Percentiles rank a stretch among this genome's conserved stretches.
Evolutionary conservation across 2,113 vertebrate genomes (phyloP).

Genomic region (Oncorhynchus nerka): DNA sequence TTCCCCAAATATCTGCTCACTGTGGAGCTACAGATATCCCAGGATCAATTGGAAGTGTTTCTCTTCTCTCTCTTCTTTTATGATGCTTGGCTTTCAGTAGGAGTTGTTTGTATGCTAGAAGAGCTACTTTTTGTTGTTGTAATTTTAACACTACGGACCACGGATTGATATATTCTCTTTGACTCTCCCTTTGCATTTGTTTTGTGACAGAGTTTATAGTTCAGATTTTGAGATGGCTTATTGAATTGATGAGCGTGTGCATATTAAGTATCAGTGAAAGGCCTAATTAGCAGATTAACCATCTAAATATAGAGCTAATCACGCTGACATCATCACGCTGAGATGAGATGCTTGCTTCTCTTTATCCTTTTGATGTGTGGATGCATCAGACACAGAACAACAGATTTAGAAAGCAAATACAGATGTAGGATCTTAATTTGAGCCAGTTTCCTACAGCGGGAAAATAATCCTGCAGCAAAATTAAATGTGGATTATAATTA

Average conservation of each 20-base stretch:
- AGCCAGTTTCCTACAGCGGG: too few species aligned
- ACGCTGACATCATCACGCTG: slow-evolving; percentile 16
- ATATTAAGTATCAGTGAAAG: slow-evolving; percentile 9
- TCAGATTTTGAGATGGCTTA: slow-evolving; percentile 11
- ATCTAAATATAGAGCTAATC: slow-evolving; percentile 30
- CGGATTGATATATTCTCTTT: slow-evolving; percentile 1
- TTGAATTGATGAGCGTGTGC: slow-evolving; percentile 8
- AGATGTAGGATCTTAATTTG: not conserved
- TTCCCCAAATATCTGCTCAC: slow-evolving; percentile 63
- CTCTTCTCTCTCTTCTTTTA: slow-evolving; percentile 8
- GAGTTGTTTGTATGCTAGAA: slow-evolving; percentile 36
- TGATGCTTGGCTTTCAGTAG: slow-evolving; percentile 5
- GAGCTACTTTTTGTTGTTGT: slow-evolving; percentile 18
- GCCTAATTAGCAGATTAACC: slow-evolving; percentile 12
- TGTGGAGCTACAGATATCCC: slow-evolving; percentile 48
- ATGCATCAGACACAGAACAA: slow-evolving; percentile 5
- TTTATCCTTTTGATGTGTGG: slow-evolving; percentile 34
- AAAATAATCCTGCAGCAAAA: too few species aligned
- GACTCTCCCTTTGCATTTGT: slow-evolving; percentile 8
- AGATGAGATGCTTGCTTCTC: not conserved
- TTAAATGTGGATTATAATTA: too few species aligned
- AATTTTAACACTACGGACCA: slow-evolving; percentile 12
- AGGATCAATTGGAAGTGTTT: slow-evolving; percentile 56
- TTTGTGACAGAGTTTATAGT: slow-evolving; percentile 10
- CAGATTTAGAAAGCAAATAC: not conserved